Conservation (phyloP, 2,797 vertebrate genomes). For the Coccyzus lansbergi region DNA sequence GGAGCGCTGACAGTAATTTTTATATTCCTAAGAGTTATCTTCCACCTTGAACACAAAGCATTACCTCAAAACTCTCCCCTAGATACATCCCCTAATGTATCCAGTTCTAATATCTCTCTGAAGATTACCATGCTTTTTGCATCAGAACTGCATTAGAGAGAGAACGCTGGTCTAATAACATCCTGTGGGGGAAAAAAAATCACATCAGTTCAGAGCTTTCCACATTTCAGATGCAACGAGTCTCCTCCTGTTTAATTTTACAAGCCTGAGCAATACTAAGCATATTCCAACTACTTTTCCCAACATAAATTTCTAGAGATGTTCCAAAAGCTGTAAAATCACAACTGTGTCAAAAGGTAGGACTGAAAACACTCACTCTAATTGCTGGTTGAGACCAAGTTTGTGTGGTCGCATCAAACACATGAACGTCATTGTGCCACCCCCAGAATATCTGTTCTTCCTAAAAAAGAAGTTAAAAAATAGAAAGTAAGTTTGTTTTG, state of each 20-base stretch:
- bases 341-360: background rate
- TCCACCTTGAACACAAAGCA: background rate
- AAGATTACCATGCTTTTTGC: background rate
- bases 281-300: background rate
- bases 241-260: background rate
- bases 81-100: background rate
- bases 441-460: slow-evolving; percentile 91
- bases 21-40: background rate
- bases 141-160: background rate
- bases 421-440: slow-evolving; percentile 94
- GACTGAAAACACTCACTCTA: slow-evolving; percentile 75
- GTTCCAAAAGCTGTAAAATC: background rate
- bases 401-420: slow-evolving; percentile 86
- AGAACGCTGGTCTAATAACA: background rate
- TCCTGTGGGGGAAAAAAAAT: background rate
- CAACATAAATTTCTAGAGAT: background rate
- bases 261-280: background rate
- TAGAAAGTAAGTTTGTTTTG: background rate
- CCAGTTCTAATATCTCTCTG: background rate
- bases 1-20: background rate
- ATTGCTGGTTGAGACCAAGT: slow-evolving; percentile 88
- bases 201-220: background rate
- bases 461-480: slow-evolving; percentile 69
- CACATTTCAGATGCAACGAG: background rate
- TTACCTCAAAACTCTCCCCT: background rate